Conservation (phyloP, 2,797 vertebrate species). For the Spinus olivaceus region DNA sequence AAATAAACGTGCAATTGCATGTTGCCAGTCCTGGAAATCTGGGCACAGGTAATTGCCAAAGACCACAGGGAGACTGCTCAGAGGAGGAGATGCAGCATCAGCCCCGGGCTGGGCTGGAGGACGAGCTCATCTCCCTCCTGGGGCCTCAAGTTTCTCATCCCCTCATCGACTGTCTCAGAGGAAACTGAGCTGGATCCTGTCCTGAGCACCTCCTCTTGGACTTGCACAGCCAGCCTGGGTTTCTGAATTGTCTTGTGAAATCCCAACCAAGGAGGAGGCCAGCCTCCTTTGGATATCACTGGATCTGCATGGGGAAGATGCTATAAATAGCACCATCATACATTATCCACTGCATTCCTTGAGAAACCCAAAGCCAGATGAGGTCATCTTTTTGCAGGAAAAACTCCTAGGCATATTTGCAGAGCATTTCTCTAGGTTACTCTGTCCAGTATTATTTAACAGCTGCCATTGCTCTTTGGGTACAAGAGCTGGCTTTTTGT, state of each 20-base stretch:
- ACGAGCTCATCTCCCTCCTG: accelerated
- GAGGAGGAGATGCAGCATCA: not conserved
- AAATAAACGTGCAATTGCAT: not conserved
- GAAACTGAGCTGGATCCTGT: not conserved
- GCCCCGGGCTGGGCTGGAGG: not conserved
- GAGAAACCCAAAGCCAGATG: constrained; percentile 13
- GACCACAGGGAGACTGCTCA: not conserved
- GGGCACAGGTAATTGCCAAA: not conserved
- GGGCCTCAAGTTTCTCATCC: not conserved
- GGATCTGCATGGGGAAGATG: not conserved
- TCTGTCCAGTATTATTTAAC: not conserved
- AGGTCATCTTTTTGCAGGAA: constrained; percentile 7
- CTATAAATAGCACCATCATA: constrained; percentile 14
- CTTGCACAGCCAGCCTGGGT: not conserved
- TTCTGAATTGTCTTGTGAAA: not conserved
- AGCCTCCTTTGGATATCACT: not conserved
- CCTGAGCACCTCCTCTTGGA: not conserved
- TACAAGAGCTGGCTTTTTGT: not conserved
- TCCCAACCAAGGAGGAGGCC: not conserved
- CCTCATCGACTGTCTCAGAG: not conserved
- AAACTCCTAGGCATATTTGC: not conserved
- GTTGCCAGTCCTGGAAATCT: not conserved
- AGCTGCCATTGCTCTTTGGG: not conserved
- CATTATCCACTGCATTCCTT: constrained; percentile 14
- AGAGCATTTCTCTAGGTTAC: not conserved